phyloP scores from a whole-genome alignment of 2,113 vertebrate genomes.

The Synchiropus splendidus region DNA sequence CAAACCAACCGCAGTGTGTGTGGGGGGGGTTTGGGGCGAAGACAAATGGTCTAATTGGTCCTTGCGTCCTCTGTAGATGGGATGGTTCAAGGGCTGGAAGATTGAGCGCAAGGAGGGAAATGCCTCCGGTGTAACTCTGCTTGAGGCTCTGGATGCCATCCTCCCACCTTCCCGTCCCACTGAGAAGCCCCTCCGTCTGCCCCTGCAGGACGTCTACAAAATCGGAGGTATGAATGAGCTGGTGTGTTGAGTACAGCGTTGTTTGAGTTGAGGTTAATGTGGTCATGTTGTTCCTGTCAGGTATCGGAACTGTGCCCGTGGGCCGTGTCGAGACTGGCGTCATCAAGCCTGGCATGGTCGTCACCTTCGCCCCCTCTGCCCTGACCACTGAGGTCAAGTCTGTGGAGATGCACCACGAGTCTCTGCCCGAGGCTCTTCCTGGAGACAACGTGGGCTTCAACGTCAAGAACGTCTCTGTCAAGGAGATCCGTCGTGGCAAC shows the following conservation, averaged over 20 bases:
- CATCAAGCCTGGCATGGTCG: constrained; percentile 66
- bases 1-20: fast-evolving
- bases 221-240: constrained; percentile 55
- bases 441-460: constrained; percentile 75
- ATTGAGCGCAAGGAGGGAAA: constrained; percentile 68
- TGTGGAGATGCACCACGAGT: constrained; percentile 76
- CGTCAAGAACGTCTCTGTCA: constrained; percentile 72
- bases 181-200: constrained; percentile 66
- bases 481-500: constrained; percentile 72
- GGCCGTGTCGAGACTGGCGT: constrained; percentile 71
- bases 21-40: fast-evolving
- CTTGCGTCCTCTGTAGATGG: constrained; percentile 45
- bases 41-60: neutral
- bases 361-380: constrained; percentile 67
- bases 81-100: constrained; percentile 74
- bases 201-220: constrained; percentile 77
- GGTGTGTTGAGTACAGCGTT: too few relatives aligned
- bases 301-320: constrained; percentile 73
- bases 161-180: constrained; percentile 59
- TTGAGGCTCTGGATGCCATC: constrained; percentile 70
- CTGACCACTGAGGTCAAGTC: constrained; percentile 75
- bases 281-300: constrained; percentile 12
- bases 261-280: neutral
- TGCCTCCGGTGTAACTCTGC: constrained; percentile 50
- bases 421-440: constrained; percentile 60